These are phyloP conservation scores for Porites divaricata DNA, from an alignment of 92 coral and sea anemone genomes.

Conservation along the genomic window DNA sequence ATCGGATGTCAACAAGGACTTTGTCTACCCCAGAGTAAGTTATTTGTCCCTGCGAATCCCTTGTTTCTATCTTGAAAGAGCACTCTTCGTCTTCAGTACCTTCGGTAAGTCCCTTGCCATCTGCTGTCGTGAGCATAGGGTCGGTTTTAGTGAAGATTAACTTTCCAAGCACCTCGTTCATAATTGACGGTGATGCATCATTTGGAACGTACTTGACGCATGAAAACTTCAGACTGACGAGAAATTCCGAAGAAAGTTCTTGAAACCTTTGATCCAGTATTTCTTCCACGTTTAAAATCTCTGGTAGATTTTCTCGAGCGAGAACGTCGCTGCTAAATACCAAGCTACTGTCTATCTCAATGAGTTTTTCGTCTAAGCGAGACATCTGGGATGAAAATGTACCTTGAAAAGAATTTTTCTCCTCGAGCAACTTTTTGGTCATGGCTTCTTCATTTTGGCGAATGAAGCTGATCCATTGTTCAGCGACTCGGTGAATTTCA, in stretches of 20 bases:
- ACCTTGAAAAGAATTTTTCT: slow-evolving; percentile 1
- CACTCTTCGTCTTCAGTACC: slow-evolving; percentile 1
- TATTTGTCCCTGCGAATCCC: not conserved
- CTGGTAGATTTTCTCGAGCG: slow-evolving; percentile 14
- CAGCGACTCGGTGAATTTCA: slow-evolving; percentile 10
- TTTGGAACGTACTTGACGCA: slow-evolving; percentile 9
- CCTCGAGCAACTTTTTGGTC: slow-evolving; percentile 9
- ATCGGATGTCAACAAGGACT: slow-evolving; percentile 1
- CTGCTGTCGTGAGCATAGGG: not conserved
- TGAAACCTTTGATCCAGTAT: slow-evolving; percentile 26
- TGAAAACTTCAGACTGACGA: not conserved
- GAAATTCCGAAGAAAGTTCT: slow-evolving; percentile 4
- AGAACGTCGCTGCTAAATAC: slow-evolving; percentile 11
- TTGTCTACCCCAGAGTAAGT: slow-evolving; percentile 2
- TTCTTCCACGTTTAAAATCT: slow-evolving; percentile 37
- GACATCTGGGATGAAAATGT: not conserved
- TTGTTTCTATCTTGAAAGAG: slow-evolving; percentile 1
- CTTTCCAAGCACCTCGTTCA: not conserved
- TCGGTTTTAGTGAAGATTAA: not conserved
- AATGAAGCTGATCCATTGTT: slow-evolving; percentile 11
- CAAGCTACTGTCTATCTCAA: slow-evolving; percentile 12
- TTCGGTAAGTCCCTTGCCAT: slow-evolving; percentile 1
- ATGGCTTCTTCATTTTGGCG: slow-evolving; percentile 15
- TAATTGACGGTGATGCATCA: not conserved
- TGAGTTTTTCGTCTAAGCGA: not conserved